Evolutionary conservation across 2,113 vertebrate genomes (phyloP).

Genomic region (Elephantulus edwardii): DNA sequence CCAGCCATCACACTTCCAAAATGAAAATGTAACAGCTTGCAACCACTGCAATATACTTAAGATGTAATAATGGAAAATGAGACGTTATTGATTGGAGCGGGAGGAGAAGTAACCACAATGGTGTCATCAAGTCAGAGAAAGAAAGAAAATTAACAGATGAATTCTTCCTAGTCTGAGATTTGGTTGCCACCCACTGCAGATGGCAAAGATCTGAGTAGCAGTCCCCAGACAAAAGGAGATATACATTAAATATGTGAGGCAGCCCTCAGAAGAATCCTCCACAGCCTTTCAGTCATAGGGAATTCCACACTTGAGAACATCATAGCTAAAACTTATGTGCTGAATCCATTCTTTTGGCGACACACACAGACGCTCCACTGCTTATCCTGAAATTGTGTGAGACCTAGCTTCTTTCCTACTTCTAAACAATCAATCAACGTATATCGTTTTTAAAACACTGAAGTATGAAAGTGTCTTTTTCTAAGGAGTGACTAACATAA

Average conservation of each 20-base stretch:
- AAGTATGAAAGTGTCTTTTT: background rate
- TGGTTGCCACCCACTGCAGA: conserved; percentile 68
- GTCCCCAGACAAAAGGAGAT: conserved; percentile 67
- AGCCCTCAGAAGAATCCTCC: conserved; percentile 20
- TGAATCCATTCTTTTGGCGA: background rate
- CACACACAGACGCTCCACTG: background rate
- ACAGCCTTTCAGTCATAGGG: conserved; percentile 38
- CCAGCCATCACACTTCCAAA: conserved; percentile 56
- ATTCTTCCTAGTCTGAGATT: conserved; percentile 66
- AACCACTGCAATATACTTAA: conserved; percentile 66
- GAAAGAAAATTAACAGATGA: conserved; percentile 76
- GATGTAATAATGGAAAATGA: conserved; percentile 78
- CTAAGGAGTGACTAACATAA: background rate
- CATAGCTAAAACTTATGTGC: background rate
- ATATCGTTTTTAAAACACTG: background rate
- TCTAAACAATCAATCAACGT: background rate
- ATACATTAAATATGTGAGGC: conserved; percentile 27
- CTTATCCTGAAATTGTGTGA: background rate
- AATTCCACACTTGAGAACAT: conserved; percentile 4
- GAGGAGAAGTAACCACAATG: conserved; percentile 73
- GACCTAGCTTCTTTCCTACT: background rate
- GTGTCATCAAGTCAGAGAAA: conserved; percentile 77
- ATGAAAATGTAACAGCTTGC: conserved; percentile 74
- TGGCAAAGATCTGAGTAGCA: conserved; percentile 52
- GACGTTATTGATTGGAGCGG: conserved; percentile 76